These are phyloP conservation scores for Alectura lathami DNA, from an alignment of 2,113 vertebrate species.

Conservation along the genomic window DNA sequence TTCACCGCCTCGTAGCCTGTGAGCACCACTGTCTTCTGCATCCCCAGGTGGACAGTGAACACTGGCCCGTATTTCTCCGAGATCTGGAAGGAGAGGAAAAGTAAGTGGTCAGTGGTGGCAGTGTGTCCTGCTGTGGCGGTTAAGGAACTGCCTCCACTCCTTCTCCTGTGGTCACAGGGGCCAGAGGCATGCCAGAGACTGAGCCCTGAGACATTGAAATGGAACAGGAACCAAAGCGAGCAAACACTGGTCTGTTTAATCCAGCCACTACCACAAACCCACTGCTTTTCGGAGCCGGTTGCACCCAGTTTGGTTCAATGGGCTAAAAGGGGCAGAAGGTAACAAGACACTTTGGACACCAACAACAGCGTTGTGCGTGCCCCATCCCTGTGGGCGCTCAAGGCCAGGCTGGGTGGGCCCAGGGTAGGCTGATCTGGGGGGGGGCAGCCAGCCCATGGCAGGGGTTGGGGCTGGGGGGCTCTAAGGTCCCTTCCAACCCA, in stretches of 20 bases:
- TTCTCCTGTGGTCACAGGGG: neutral
- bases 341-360: neutral
- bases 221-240: neutral
- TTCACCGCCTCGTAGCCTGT: constrained; percentile 63
- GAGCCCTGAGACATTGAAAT: neutral
- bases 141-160: neutral
- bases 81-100: constrained; percentile 3
- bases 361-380: neutral
- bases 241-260: neutral
- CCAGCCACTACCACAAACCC: neutral
- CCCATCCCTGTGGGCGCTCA: too few species aligned
- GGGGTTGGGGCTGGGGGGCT: too few species aligned
- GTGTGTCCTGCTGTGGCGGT: neutral
- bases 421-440: too few species aligned
- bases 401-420: too few species aligned
- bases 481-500: too few species aligned
- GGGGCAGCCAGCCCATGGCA: too few species aligned
- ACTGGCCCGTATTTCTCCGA: constrained; percentile 55
- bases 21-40: constrained; percentile 68
- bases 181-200: neutral
- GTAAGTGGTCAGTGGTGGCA: neutral
- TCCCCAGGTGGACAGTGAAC: constrained; percentile 66
- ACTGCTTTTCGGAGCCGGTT: neutral
- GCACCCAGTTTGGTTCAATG: neutral
- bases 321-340: neutral